These are phyloP conservation scores for Lasaia peninsularis DNA, from an alignment of 1,140 invertebrate genomes.

Conservation along the genomic window DNA sequence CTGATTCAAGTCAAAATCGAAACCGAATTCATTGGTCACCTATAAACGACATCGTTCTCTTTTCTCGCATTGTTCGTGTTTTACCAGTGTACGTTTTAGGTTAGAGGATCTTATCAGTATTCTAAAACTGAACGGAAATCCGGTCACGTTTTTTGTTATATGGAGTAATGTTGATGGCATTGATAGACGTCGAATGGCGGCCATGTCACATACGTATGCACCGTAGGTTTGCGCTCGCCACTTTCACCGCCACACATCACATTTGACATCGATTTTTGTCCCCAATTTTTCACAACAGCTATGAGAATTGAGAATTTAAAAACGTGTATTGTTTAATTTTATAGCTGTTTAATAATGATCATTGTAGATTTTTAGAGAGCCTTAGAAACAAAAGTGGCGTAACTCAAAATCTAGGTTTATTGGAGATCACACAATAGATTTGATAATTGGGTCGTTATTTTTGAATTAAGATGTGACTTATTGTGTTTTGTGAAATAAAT, in stretches of 20 bases:
- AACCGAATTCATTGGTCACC: too few species aligned
- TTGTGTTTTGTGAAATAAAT: too few species aligned
- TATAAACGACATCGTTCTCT: neutral
- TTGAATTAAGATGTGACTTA: too few species aligned
- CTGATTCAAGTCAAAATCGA: too few species aligned
- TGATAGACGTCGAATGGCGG: slow-evolving; percentile 50
- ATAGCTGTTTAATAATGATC: too few species aligned
- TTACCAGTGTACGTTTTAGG: neutral
- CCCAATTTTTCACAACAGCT: slow-evolving; percentile 23
- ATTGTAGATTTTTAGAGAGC: too few species aligned
- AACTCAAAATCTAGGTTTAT: too few species aligned
- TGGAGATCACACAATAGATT: too few species aligned
- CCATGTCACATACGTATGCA: slow-evolving; percentile 46
- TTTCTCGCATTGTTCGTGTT: neutral
- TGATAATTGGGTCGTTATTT: too few species aligned
- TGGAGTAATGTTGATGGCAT: slow-evolving; percentile 39
- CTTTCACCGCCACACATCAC: slow-evolving; percentile 60
- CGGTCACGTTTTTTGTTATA: slow-evolving; percentile 45
- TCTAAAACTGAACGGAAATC: slow-evolving; percentile 44
- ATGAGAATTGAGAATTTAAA: slow-evolving; percentile 15
- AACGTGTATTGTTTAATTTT: slow-evolving; percentile 1
- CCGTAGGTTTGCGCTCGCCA: slow-evolving; percentile 36
- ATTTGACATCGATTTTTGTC: slow-evolving; percentile 57
- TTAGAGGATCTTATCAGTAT: slow-evolving; percentile 22
- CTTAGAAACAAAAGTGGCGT: too few species aligned